These are phyloP conservation scores for Excalfactoria chinensis DNA, from an alignment of 2,113 vertebrate genomes.

Conservation along the genomic window DNA sequence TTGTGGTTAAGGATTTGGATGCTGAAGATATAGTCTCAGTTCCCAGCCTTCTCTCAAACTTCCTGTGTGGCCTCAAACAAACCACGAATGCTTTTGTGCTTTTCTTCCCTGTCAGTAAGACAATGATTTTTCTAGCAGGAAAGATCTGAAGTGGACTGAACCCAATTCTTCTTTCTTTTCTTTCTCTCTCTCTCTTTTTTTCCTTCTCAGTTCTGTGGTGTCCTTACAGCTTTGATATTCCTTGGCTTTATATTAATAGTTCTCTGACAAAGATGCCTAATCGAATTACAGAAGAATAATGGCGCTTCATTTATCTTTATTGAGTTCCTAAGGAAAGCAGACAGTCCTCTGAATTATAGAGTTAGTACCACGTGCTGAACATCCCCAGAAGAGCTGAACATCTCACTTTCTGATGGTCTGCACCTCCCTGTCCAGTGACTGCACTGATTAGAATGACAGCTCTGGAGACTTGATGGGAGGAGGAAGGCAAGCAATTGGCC, in stretches of 20 bases:
- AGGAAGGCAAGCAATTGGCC: background rate
- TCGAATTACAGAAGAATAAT: background rate
- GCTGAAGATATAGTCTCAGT: conserved; percentile 14
- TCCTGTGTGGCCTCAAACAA: conserved; percentile 70
- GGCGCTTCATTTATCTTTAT: background rate
- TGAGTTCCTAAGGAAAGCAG: background rate
- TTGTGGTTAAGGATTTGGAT: conserved; percentile 70
- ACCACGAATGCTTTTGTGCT: conserved; percentile 66
- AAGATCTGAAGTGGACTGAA: conserved; percentile 34
- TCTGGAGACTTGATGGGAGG: background rate
- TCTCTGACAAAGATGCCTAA: background rate
- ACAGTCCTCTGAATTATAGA: background rate
- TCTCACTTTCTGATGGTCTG: background rate
- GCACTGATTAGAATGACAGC: background rate
- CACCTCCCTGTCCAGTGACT: background rate
- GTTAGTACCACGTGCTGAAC: rapidly evolving
- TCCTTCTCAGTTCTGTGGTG: background rate
- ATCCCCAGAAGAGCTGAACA: rapidly evolving
- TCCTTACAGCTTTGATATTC: background rate
- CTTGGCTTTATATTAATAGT: background rate
- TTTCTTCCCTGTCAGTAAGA: conserved; percentile 64
- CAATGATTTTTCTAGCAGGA: conserved; percentile 45
- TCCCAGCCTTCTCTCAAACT: conserved; percentile 55
- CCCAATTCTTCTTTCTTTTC: background rate
- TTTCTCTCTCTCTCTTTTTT: too few relatives aligned